A percentile compares a stretch with the other conserved stretches of the same genome.
Evolutionary conservation across 2,113 vertebrate species (phyloP).

Genomic region (Catagonus wagneri): DNA sequence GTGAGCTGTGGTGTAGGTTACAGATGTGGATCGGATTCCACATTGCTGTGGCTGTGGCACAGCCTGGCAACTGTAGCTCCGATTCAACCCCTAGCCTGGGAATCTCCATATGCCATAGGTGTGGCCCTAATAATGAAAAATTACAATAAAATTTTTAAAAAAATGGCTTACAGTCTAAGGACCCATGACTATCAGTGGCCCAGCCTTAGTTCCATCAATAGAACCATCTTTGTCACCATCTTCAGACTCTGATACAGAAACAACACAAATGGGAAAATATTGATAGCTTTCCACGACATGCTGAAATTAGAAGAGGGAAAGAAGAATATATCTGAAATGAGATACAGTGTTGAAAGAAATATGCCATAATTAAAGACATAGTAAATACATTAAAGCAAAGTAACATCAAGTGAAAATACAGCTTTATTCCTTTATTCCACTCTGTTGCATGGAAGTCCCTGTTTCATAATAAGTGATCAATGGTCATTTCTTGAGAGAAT

Average conservation of each 20-base stretch:
- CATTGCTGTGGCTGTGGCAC: too few relatives aligned
- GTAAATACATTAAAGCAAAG: not conserved
- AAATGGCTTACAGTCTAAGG: not conserved
- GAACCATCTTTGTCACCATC: not conserved
- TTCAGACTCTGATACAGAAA: not conserved
- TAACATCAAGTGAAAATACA: not conserved
- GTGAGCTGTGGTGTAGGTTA: too few relatives aligned
- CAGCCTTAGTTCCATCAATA: not conserved
- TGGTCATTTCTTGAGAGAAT: not conserved
- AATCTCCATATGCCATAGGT: too few relatives aligned
- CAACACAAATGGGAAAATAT: not conserved
- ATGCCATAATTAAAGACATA: not conserved
- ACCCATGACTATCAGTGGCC: not conserved
- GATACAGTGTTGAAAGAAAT: not conserved
- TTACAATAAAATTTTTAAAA: not conserved
- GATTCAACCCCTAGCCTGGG: too few relatives aligned
- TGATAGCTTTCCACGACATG: not conserved
- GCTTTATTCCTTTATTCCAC: not conserved
- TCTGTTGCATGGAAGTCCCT: not conserved
- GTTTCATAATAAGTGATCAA: not conserved
- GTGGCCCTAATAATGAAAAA: too few relatives aligned
- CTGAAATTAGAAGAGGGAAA: not conserved
- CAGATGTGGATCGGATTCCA: too few relatives aligned
- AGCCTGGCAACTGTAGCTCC: too few relatives aligned
- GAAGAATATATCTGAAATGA: not conserved